These are phyloP conservation scores for Gerosis bhagava DNA, from an alignment of 2,888 invertebrate genomes.

Conservation along the genomic window DNA sequence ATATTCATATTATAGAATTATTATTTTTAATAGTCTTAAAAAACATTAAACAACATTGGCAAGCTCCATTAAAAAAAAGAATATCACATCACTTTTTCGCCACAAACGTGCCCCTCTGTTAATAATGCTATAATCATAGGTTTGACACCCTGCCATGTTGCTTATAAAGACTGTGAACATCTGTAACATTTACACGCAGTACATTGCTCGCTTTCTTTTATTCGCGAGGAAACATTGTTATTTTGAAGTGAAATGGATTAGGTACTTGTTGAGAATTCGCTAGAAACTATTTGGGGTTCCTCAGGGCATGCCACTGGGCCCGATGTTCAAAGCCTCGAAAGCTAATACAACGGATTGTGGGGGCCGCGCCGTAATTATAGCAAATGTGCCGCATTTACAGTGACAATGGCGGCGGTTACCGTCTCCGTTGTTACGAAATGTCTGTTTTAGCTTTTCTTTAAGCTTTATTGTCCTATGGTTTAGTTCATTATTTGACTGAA, in stretches of 20 bases:
- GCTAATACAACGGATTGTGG: slow-evolving; percentile 69
- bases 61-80: neutral
- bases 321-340: slow-evolving; percentile 52
- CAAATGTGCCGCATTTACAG: slow-evolving; percentile 68
- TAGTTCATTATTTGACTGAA: neutral
- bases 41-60: no score
- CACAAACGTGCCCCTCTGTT: slow-evolving; percentile 62
- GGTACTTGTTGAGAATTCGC: slow-evolving; percentile 13
- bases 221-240: neutral
- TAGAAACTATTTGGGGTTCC: slow-evolving; percentile 30
- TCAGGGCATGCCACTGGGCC: slow-evolving; percentile 44
- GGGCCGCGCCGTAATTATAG: slow-evolving; percentile 69
- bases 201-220: neutral
- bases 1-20: no score
- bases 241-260: neutral
- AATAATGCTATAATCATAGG: slow-evolving; percentile 76
- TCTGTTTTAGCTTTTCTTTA: slow-evolving; percentile 36
- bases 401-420: slow-evolving; percentile 53
- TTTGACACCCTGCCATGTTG: slow-evolving; percentile 60
- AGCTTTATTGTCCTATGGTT: slow-evolving; percentile 26
- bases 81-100: slow-evolving; percentile 46
- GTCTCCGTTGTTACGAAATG: slow-evolving; percentile 37
- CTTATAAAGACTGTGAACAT: slow-evolving; percentile 21
- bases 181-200: slow-evolving; percentile 1
- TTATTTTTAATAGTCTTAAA: no score